Conservation (phyloP, 2,797 vertebrate species). For the Protosalanx chinensis region DNA sequence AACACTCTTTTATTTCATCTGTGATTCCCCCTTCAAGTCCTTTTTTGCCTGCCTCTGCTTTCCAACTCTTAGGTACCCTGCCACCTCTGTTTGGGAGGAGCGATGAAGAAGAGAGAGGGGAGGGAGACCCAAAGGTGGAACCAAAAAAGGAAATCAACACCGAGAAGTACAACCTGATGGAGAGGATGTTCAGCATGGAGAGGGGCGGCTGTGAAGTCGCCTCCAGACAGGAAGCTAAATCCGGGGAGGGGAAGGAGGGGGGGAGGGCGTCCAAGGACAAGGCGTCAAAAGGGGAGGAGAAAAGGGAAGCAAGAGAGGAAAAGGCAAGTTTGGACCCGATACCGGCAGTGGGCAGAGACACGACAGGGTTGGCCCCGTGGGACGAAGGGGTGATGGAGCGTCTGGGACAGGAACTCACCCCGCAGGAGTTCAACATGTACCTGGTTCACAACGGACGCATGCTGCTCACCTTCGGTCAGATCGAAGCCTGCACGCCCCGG, state of each 20-base stretch:
- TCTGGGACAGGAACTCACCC: constrained; percentile 78
- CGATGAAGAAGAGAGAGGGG: neutral
- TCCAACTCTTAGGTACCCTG: neutral
- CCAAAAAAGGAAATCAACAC: neutral
- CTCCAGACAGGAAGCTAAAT: neutral
- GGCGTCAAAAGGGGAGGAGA: neutral
- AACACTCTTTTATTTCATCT: too few relatives aligned
- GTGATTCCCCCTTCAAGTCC: neutral
- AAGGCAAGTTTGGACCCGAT: neutral
- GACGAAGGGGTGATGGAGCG: constrained; percentile 88
- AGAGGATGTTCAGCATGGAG: neutral
- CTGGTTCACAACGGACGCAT: constrained; percentile 88
- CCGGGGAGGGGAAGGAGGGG: neutral
- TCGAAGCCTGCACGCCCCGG: constrained; percentile 84
- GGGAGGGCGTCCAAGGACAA: neutral
- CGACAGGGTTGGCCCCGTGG: constrained; percentile 85
- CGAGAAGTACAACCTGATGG: neutral
- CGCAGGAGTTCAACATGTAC: constrained; percentile 89
- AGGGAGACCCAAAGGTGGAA: neutral
- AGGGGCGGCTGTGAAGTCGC: neutral
- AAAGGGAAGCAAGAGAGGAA: neutral
- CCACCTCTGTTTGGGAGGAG: too few relatives aligned
- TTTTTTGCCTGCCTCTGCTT: neutral
- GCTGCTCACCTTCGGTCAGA: constrained; percentile 91
- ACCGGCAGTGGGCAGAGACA: constrained; percentile 22